Percentiles rank a stretch among this genome's conserved stretches.
These are phyloP conservation scores for Caenorhabditis afra DNA, from an alignment of 2,888 invertebrate genomes.

Conservation along the genomic window DNA sequence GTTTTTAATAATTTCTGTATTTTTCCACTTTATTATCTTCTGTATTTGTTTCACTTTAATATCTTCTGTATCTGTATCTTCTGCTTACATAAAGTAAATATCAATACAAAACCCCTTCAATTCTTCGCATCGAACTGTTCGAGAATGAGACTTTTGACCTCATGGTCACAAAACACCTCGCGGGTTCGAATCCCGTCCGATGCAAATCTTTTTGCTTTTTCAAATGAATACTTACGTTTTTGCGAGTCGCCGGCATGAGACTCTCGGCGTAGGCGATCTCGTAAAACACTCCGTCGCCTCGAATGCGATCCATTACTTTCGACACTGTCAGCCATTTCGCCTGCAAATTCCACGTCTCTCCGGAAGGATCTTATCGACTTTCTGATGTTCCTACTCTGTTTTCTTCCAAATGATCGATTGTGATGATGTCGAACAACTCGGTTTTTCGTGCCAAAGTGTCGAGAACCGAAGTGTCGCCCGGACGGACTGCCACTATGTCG, in stretches of 20 bases:
- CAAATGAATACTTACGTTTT: slow-evolving; percentile 69
- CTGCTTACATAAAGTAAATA: too few species aligned
- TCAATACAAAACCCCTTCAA: neutral
- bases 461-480: slow-evolving; percentile 73
- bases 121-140: too few species aligned
- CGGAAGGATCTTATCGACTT: neutral
- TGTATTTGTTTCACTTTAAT: too few species aligned
- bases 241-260: slow-evolving; percentile 44
- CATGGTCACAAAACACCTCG: too few species aligned
- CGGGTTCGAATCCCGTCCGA: too few species aligned
- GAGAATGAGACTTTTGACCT: too few species aligned
- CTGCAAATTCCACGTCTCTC: slow-evolving; percentile 16
- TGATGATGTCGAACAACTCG: slow-evolving; percentile 77
- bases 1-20: too few species aligned
- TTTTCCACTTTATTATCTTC: too few species aligned
- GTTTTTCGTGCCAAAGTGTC: slow-evolving; percentile 77
- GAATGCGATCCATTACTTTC: slow-evolving; percentile 64
- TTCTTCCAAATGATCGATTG: slow-evolving; percentile 55
- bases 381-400: slow-evolving; percentile 41
- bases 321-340: slow-evolving; percentile 54
- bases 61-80: too few species aligned
- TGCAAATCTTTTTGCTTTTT: too few species aligned
- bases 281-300: slow-evolving; percentile 66
- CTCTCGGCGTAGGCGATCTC: slow-evolving; percentile 63
- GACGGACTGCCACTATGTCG: slow-evolving; percentile 78